phyloP scores from a whole-genome alignment of 35 echinoderm and acorn worm genomes.

The Lytechinus variegatus region DNA sequence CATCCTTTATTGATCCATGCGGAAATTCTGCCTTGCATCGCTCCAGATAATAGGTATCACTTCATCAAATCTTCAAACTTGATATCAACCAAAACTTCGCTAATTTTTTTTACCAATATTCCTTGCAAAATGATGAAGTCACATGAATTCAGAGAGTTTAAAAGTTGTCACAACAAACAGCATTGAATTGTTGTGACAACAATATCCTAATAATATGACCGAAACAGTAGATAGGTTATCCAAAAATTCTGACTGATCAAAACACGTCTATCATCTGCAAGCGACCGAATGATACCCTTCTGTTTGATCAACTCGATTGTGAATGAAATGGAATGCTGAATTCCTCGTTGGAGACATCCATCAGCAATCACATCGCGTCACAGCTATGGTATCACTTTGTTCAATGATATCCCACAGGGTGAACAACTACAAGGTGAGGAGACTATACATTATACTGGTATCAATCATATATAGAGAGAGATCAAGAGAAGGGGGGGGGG shows the following conservation, averaged over 20 bases:
- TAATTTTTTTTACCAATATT: not conserved
- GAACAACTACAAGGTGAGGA: not conserved
- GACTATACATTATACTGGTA: not conserved
- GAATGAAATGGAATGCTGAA: not conserved
- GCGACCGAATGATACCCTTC: not conserved
- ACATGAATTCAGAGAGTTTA: not conserved
- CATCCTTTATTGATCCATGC: not conserved
- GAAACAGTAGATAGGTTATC: not conserved
- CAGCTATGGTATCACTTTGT: conserved; percentile 10
- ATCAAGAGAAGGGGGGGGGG: not conserved
- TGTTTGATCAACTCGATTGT: not conserved
- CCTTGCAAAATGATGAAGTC: not conserved
- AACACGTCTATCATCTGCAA: not conserved
- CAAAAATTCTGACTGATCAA: not conserved
- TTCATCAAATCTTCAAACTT: not conserved
- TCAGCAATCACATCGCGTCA: not conserved
- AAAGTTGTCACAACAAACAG: not conserved
- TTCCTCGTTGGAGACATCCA: not conserved
- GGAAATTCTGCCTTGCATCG: not conserved
- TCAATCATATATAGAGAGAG: not conserved
- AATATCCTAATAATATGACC: not conserved
- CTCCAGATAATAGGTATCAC: not conserved
- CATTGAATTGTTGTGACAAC: too few relatives aligned
- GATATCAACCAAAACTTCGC: not conserved
- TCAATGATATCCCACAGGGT: not conserved